Evolutionary conservation across 2,888 invertebrate genomes (phyloP).

Genomic region (Cephus runcator): DNA sequence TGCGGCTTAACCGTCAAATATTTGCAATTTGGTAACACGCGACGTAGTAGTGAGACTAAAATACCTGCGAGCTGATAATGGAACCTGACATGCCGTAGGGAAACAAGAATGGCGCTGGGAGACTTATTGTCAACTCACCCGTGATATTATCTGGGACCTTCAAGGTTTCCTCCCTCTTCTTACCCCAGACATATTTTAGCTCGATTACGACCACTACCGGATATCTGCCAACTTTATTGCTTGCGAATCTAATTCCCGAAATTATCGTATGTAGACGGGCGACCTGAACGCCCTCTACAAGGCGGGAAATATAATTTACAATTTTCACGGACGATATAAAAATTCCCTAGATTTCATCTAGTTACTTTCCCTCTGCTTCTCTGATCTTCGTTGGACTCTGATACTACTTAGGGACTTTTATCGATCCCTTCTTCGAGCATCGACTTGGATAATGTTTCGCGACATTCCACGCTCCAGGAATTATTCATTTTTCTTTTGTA

Average conservation of each 20-base stretch:
- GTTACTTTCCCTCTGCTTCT: neutral
- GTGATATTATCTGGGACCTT: neutral
- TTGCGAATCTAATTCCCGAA: neutral
- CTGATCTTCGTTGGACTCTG: neutral
- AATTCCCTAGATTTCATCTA: neutral
- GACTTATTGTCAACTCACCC: neutral
- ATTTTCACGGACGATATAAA: neutral
- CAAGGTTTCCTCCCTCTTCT: neutral
- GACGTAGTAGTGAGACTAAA: neutral
- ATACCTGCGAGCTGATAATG: neutral
- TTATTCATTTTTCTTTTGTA: neutral
- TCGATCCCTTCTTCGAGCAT: neutral
- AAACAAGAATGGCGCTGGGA: neutral
- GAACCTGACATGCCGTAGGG: neutral
- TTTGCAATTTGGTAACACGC: slow-evolving; percentile 7
- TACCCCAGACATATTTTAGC: neutral
- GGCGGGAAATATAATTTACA: neutral
- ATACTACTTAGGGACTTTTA: neutral
- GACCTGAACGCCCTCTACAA: neutral
- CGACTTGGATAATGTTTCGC: neutral
- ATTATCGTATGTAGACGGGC: neutral
- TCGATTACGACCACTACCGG: neutral
- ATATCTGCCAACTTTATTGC: neutral
- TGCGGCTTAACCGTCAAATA: slow-evolving; percentile 15
- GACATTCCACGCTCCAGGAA: neutral